Percentiles rank a stretch among this genome's conserved stretches.
Conservation (phyloP, 2,888 invertebrate species). For the Diarsia dahlii region DNA sequence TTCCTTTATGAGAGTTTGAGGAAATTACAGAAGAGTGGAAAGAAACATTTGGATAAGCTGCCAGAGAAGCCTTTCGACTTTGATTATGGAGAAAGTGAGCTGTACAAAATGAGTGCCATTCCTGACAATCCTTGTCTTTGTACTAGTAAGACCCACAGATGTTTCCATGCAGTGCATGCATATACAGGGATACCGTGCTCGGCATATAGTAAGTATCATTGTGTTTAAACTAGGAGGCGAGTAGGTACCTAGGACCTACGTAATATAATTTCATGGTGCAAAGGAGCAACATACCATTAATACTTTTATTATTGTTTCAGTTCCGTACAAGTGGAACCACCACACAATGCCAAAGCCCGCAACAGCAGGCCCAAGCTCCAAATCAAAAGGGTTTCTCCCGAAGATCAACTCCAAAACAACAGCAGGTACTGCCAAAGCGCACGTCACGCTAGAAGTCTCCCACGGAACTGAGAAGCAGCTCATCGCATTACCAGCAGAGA, state of each 20-base stretch:
- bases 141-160: slow-evolving; percentile 96
- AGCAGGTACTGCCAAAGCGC: slow-evolving; percentile 82
- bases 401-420: slow-evolving; percentile 91
- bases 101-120: slow-evolving; percentile 92
- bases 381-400: slow-evolving; percentile 92
- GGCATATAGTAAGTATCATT: slow-evolving; percentile 94
- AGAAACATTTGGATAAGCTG: slow-evolving; percentile 91
- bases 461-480: slow-evolving; percentile 96
- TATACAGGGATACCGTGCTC: slow-evolving; percentile 97
- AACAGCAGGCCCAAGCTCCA: slow-evolving; percentile 84
- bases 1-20: slow-evolving; percentile 97
- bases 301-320: slow-evolving; percentile 84
- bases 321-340: slow-evolving; percentile 94
- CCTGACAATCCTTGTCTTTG: slow-evolving; percentile 95
- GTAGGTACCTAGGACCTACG: no score
- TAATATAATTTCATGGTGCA: not conserved
- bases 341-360: slow-evolving; percentile 95
- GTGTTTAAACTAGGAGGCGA: not conserved
- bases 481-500: slow-evolving; percentile 96
- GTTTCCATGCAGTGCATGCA: slow-evolving; percentile 97
- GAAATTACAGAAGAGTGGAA: slow-evolving; percentile 93
- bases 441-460: slow-evolving; percentile 95
- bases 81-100: slow-evolving; percentile 88
- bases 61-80: slow-evolving; percentile 90
- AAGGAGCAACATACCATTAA: not conserved